Evolutionary conservation across 2,888 invertebrate species (phyloP), one percentile per base, ranked within the genome.

Genomic region (Drosophila mettleri): DNA sequence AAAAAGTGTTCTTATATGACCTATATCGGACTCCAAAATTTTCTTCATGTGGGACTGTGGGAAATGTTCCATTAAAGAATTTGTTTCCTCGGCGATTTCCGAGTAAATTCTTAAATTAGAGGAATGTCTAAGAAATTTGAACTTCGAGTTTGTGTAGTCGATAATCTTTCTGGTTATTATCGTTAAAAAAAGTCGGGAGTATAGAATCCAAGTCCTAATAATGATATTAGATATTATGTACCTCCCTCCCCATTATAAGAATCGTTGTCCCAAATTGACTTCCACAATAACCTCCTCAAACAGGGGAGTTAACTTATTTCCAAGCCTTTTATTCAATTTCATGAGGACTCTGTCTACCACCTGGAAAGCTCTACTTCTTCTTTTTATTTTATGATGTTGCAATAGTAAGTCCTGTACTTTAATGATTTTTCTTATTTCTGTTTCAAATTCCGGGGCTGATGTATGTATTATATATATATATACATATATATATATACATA

Each of bases 181-280:
- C n/a, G n/a, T n/a, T n/a, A n/a, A n/a, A 4, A 34, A 14, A 34
- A 34, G 14, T n/a, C 12, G 33, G n/a, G n/a, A 3, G n/a, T 10
- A n/a, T 34, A 34, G 12, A 34, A 34, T 34, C 33, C 33, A 12
- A 10, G 14, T 31, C 31, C 31, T 12, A 34, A n/a, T 34, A 34
- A 34, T 14, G 33, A 34, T 34, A 34, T n/a, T 29, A 29, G 29
- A 34, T 12, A 34, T 18, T 39, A 39, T 39, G 20, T 16, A 39
- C 39, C 20, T 39, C 38, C 38, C 38, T 39, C 39, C 20, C 12
- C 20, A 20, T 20, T 39, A 39, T 12, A 16, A 39, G 39, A 20
- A 20, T 20, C 39, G 39, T 39, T 39, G 39, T 12, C 39, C 39
- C 39, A 20, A 39, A n/a, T 39, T 12, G n/a, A 12, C 39, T 39